Evolutionary conservation across 2,888 invertebrate genomes (phyloP).

Genomic region (Apamea anceps): DNA sequence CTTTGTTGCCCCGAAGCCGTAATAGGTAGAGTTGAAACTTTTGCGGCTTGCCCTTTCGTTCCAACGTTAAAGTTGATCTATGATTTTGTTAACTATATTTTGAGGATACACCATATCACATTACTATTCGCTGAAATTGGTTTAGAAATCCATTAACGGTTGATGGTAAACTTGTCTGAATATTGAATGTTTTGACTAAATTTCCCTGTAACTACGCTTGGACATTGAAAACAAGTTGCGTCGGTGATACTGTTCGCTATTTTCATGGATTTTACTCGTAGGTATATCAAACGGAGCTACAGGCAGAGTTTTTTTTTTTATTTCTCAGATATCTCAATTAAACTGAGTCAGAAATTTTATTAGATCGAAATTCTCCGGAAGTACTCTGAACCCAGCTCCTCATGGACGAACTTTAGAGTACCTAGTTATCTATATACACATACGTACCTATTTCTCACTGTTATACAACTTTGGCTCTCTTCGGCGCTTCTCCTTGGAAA

Average conservation of each 20-base stretch:
- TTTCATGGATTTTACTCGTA: conserved; percentile 2
- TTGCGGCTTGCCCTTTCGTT: conserved; percentile 59
- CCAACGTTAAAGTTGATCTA: conserved; percentile 61
- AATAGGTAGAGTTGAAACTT: conserved; percentile 69
- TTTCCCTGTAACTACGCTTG: neutral
- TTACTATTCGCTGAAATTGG: conserved; percentile 53
- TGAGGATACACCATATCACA: conserved; percentile 53
- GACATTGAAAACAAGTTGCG: neutral
- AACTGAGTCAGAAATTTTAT: neutral
- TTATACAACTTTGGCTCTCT: conserved; percentile 17
- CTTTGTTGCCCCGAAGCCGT: conserved; percentile 66
- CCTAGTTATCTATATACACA: conserved; percentile 1
- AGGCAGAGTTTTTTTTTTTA: neutral
- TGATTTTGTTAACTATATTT: conserved; percentile 57
- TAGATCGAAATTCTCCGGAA: conserved; percentile 1
- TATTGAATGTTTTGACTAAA: conserved; percentile 17
- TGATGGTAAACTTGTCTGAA: conserved; percentile 35
- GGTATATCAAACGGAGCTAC: neutral
- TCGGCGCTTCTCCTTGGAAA: neutral
- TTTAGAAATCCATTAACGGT: conserved; percentile 43
- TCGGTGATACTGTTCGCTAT: neutral
- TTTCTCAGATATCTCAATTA: neutral
- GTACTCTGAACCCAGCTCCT: neutral
- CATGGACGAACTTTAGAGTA: conserved; percentile 18
- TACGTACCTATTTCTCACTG: neutral